Percentiles rank a stretch among this genome's conserved stretches.
phyloP scores from a whole-genome alignment of 2,113 vertebrate genomes.

The Oncorhynchus keta region DNA sequence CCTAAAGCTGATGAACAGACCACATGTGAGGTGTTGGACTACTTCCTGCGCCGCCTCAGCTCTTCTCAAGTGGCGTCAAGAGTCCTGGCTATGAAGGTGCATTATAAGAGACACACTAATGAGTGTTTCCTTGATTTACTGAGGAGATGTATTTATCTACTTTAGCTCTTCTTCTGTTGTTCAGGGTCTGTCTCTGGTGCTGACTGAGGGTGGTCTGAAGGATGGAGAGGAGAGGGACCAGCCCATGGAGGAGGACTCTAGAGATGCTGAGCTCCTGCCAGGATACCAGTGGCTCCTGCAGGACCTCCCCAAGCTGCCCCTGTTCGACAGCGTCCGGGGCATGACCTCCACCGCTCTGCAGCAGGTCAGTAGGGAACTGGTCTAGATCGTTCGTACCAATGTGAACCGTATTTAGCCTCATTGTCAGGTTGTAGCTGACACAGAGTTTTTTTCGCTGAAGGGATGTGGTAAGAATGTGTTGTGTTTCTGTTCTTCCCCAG shows the following conservation, averaged over 20 bases:
- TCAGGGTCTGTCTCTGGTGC: constrained; percentile 91
- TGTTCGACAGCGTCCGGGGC: constrained; percentile 88
- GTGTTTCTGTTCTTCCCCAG: constrained; percentile 70
- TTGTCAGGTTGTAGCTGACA: not conserved
- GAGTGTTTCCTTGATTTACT: not conserved
- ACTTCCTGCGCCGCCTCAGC: constrained; percentile 92
- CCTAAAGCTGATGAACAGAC: constrained; percentile 95
- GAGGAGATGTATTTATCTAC: not conserved
- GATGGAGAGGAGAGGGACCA: constrained; percentile 91
- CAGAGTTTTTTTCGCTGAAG: constrained; percentile 58
- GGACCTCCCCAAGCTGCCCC: constrained; percentile 87
- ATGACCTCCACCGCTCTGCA: constrained; percentile 90
- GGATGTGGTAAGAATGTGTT: not conserved
- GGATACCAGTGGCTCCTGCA: constrained; percentile 93
- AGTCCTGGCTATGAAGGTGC: constrained; percentile 94
- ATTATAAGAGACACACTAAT: not conserved
- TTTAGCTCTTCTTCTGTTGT: not conserved
- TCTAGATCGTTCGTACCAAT: not conserved
- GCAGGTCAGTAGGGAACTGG: constrained; percentile 75
- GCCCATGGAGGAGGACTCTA: constrained; percentile 87
- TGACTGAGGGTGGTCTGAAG: constrained; percentile 84
- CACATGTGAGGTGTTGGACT: constrained; percentile 94
- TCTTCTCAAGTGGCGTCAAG: constrained; percentile 94
- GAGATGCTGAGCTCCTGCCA: constrained; percentile 81
- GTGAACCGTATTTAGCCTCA: not conserved